A percentile compares a stretch with the other conserved stretches of the same genome.
These are phyloP conservation scores for Mongoloraphidia duomilia DNA, from an alignment of 2,888 invertebrate species.

Conservation along the genomic window DNA sequence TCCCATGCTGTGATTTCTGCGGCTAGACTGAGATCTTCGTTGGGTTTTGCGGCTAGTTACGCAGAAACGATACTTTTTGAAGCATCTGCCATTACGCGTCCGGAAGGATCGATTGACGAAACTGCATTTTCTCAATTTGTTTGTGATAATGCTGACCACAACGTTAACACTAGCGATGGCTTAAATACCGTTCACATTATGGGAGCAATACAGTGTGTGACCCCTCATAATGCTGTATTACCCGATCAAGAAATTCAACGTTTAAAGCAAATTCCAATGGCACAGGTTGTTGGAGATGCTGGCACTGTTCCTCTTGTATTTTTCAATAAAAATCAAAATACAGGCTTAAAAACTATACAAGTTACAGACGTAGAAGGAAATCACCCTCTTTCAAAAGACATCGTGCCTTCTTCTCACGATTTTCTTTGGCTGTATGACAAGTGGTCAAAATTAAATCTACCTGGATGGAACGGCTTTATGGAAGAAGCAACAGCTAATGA, in stretches of 20 bases:
- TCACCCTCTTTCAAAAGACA: constrained; percentile 13
- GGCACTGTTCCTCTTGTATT: constrained; percentile 10
- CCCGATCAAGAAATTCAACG: constrained; percentile 8
- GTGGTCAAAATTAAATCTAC: constrained; percentile 11
- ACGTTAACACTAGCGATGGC: not conserved
- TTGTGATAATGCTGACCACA: constrained; percentile 5
- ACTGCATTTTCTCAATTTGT: constrained; percentile 11
- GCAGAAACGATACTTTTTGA: constrained; percentile 10
- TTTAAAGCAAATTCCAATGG: constrained; percentile 9
- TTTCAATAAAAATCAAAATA: constrained; percentile 12
- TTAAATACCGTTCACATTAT: constrained; percentile 11
- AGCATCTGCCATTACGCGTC: constrained; percentile 11
- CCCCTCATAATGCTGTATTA: constrained; percentile 9
- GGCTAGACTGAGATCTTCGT: constrained; percentile 10
- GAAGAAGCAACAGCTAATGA: constrained; percentile 8
- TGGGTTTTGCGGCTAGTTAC: too few relatives aligned
- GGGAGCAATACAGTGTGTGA: constrained; percentile 12
- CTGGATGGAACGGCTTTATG: constrained; percentile 18
- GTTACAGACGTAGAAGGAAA: constrained; percentile 11
- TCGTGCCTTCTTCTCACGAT: constrained; percentile 12
- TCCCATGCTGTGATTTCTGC: constrained; percentile 11
- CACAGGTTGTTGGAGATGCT: constrained; percentile 10
- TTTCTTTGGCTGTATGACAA: constrained; percentile 14
- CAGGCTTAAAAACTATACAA: constrained; percentile 12
- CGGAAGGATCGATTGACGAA: constrained; percentile 6